Base-by-base conservation (phyloP, 2,113 vertebrate species). In the Phoxinus phoxinus region DNA sequence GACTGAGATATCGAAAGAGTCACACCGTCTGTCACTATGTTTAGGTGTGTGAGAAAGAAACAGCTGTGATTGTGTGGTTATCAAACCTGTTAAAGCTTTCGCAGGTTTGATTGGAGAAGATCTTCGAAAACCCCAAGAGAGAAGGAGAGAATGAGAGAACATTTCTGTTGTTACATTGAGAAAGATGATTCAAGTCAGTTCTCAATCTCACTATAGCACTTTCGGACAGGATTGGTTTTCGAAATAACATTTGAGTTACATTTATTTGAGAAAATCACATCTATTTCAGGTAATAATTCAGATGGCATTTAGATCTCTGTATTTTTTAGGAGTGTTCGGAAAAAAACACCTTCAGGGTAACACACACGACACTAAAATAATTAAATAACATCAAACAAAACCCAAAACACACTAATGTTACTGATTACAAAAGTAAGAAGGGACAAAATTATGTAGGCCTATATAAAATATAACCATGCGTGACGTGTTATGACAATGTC, bases 61-160 rank as follows among this genome's bases (percentile, higher is more conserved):
- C 30, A 2, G 3, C 17, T 71, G 81, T 73, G 65, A 71, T 83
- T 72, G 23, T 81, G 51, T 53, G 67, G 27, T 71, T 37, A 82
- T 69, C 80, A 82, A 48, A 53, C 61, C 25, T 82, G 80, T 82
- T 82, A 53, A 44, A 53, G 80, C 25, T 46, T 82, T 69, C 27
- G 3, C 63, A 53, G 46, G 63, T 82, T 53, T 67, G 44, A 32
- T 3, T 69, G n/a, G 17, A 35, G n/a, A 12, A 12, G 23, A 80
- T 63, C 35, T 44, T 15, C 19, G 37, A 81, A 46, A 63, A 46
- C 11, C n/a, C 41, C 21, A 56, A 37, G 7, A 17, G 13, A 65
- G n/a, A 46, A 46, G 58, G 37, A n/a, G 35, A 63, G 8, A 79
- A 44, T 4, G 19, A 71, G 32, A 41, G 12, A 72, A 0, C 37